Conservation (phyloP, 2,113 vertebrate genomes). For the Brachyhypopomus gauderio region DNA sequence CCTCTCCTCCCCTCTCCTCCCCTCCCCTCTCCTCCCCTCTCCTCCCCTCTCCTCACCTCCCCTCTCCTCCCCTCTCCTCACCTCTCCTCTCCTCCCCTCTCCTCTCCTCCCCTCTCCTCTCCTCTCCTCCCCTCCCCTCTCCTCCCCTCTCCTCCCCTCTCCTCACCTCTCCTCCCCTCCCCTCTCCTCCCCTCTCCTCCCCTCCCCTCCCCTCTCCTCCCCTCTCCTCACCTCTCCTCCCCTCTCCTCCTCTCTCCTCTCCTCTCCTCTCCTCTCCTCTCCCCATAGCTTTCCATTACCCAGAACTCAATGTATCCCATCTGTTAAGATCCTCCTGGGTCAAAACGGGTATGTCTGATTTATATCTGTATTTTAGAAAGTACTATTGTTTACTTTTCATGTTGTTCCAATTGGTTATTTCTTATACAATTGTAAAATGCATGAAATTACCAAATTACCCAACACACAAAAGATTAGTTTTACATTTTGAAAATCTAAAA, state of each 20-base stretch:
- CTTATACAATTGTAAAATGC: too few species aligned
- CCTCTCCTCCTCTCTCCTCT: background rate
- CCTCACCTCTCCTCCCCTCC: background rate
- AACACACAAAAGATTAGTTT: too few species aligned
- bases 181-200: too few species aligned
- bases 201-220: too few species aligned
- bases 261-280: conserved; percentile 16
- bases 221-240: background rate
- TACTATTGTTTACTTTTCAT: background rate
- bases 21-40: conserved; percentile 76
- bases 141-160: background rate
- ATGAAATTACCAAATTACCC: too few species aligned
- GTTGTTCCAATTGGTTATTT: too few species aligned
- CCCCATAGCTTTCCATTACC: conserved; percentile 88
- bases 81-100: background rate
- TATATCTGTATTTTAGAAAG: background rate
- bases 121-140: background rate
- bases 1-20: conserved; percentile 71
- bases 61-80: conserved; percentile 71
- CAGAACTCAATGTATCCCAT: conserved; percentile 89
- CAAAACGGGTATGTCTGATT: conserved; percentile 83
- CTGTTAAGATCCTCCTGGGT: conserved; percentile 92
- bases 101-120: background rate
- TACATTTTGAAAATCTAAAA: background rate
- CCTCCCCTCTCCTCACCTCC: conserved; percentile 52